phyloP scores from a whole-genome alignment of 1,140 invertebrate species.

The Drosophila tristis region DNA sequence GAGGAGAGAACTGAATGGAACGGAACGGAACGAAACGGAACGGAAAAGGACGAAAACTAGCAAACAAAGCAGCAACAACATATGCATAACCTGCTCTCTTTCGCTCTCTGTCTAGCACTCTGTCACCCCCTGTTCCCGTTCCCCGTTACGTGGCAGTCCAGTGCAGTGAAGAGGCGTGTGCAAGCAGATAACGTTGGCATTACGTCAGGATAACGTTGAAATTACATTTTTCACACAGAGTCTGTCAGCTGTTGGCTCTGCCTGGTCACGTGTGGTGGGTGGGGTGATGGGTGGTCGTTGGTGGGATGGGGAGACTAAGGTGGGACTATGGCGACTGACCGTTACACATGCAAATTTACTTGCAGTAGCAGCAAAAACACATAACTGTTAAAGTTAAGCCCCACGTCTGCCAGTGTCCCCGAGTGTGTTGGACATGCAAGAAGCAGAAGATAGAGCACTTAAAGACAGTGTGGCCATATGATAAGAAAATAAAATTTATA shows the following conservation, averaged over 20 bases:
- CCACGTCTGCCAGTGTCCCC: constrained; percentile 34
- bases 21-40: constrained; percentile 2
- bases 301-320: background rate
- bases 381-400: constrained; percentile 70
- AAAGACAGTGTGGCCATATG: too few species aligned
- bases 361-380: constrained; percentile 59
- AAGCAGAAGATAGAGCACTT: background rate
- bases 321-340: constrained; percentile 47
- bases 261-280: background rate
- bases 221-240: constrained; percentile 79
- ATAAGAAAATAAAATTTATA: too few species aligned
- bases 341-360: constrained; percentile 74
- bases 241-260: constrained; percentile 48
- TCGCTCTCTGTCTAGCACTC: constrained; percentile 1
- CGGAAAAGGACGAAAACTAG: constrained; percentile 16
- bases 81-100: constrained; percentile 52
- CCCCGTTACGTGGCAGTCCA: background rate
- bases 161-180: constrained; percentile 50
- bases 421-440: too few species aligned
- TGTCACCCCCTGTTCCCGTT: background rate
- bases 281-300: background rate
- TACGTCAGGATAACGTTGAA: constrained; percentile 80
- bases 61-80: constrained; percentile 53
- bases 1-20: constrained; percentile 1
- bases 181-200: constrained; percentile 78